Evolutionary conservation across 2,797 vertebrate species (phyloP).

Genomic region (Carapus acus): DNA sequence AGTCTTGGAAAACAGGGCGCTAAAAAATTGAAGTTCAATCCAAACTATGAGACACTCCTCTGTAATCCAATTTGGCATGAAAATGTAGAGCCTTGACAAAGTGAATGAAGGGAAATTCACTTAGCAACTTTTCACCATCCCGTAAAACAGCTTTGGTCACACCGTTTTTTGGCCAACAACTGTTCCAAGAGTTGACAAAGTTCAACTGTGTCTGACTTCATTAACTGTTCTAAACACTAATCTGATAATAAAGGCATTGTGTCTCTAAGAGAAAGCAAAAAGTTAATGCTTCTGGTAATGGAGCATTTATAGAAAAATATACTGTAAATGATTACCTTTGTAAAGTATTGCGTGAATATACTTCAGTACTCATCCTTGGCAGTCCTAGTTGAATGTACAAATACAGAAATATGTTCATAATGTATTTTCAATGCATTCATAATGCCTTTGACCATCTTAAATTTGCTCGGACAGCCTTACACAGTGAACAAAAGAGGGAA

Average conservation of each 20-base stretch:
- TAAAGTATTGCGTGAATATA: too few species aligned
- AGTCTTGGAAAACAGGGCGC: slow-evolving; percentile 59
- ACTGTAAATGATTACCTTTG: too few species aligned
- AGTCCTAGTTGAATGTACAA: too few species aligned
- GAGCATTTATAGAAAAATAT: too few species aligned
- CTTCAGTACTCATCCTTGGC: too few species aligned
- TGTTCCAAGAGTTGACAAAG: background rate
- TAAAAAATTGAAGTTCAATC: slow-evolving; percentile 55
- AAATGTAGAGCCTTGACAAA: slow-evolving; percentile 13
- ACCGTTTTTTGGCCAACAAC: background rate
- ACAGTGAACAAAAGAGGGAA: slow-evolving; percentile 48
- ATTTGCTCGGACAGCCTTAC: slow-evolving; percentile 38
- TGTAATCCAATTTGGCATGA: slow-evolving; percentile 39
- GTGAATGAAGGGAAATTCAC: slow-evolving; percentile 8
- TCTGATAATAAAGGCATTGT: too few species aligned
- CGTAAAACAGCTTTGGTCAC: too few species aligned
- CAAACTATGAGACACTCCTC: slow-evolving; percentile 49
- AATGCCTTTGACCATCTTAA: slow-evolving; percentile 25
- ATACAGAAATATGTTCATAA: background rate
- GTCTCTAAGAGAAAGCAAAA: too few species aligned
- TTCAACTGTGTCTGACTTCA: background rate
- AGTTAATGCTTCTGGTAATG: too few species aligned
- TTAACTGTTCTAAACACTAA: too few species aligned
- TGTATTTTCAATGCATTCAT: slow-evolving; percentile 5
- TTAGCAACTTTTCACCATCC: background rate